These are phyloP conservation scores for Tychaedon coryphoeus DNA, from an alignment of 2,113 vertebrate species.

Conservation along the genomic window DNA sequence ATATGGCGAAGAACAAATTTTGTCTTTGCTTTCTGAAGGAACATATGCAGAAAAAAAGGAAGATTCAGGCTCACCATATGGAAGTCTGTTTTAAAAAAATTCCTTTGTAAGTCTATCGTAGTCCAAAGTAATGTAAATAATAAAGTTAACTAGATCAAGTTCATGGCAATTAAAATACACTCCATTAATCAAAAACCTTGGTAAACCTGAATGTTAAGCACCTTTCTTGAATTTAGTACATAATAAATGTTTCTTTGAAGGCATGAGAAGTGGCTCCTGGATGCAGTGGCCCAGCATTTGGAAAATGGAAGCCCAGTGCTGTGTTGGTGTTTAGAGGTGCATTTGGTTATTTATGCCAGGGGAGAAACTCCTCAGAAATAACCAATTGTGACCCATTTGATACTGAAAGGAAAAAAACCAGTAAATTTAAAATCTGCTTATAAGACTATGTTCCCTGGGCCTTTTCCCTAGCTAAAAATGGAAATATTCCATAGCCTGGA, in stretches of 20 bases:
- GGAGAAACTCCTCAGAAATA: not conserved
- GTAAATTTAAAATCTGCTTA: not conserved
- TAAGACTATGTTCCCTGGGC: not conserved
- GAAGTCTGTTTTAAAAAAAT: not conserved
- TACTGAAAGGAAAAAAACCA: not conserved
- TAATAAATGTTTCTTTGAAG: not conserved
- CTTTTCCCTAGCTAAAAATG: not conserved
- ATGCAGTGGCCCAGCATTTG: not conserved
- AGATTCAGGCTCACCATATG: fast-evolving
- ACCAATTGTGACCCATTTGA: not conserved
- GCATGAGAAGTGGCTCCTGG: not conserved
- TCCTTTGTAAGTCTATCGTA: not conserved
- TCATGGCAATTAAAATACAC: not conserved
- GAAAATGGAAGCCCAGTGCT: not conserved
- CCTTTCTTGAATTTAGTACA: not conserved
- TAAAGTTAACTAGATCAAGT: not conserved
- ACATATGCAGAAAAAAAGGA: not conserved
- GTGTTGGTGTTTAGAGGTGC: not conserved
- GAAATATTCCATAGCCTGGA: not conserved
- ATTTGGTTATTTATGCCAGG: not conserved
- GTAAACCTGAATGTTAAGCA: not conserved
- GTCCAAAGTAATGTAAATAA: not conserved
- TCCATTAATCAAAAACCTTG: not conserved
- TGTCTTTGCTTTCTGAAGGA: not conserved
- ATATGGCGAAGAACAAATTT: not conserved